These are phyloP conservation scores for Ceramica pisi DNA, from an alignment of 2,888 invertebrate species.

Conservation along the genomic window DNA sequence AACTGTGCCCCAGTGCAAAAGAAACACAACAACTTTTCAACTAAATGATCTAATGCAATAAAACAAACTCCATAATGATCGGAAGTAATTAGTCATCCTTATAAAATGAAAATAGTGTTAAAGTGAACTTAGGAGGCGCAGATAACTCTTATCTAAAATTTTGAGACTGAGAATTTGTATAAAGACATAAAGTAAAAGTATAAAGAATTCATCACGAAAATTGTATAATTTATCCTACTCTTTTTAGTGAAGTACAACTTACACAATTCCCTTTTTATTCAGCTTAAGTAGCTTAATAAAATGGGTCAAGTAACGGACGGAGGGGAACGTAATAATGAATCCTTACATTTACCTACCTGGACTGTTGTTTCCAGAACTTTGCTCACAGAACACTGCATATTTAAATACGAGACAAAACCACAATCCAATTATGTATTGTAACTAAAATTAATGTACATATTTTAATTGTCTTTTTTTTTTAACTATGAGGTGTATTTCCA, in stretches of 20 bases:
- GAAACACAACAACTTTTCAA: too few species aligned
- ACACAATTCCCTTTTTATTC: neutral
- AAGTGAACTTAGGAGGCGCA: too few species aligned
- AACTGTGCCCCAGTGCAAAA: too few species aligned
- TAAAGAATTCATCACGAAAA: neutral
- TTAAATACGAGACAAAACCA: conserved; percentile 32
- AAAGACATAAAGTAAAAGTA: too few species aligned
- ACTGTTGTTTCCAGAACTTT: conserved; percentile 12
- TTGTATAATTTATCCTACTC: neutral
- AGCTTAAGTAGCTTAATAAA: conserved; percentile 19
- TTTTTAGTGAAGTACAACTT: neutral
- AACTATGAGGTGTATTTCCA: neutral
- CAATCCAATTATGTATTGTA: conserved; percentile 15
- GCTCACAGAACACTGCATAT: conserved; percentile 22
- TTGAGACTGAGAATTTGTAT: too few species aligned
- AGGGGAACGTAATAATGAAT: conserved; percentile 5
- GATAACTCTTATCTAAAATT: too few species aligned
- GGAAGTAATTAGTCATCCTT: too few species aligned
- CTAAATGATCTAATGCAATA: too few species aligned
- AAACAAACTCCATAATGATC: too few species aligned
- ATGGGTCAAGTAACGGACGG: conserved; percentile 19
- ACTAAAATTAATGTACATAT: neutral
- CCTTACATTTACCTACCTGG: conserved; percentile 6
- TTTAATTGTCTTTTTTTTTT: neutral
- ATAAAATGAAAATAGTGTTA: too few species aligned